phyloP scores from a whole-genome alignment of 2,113 vertebrate species.

The Dryoscopus gambensis region DNA sequence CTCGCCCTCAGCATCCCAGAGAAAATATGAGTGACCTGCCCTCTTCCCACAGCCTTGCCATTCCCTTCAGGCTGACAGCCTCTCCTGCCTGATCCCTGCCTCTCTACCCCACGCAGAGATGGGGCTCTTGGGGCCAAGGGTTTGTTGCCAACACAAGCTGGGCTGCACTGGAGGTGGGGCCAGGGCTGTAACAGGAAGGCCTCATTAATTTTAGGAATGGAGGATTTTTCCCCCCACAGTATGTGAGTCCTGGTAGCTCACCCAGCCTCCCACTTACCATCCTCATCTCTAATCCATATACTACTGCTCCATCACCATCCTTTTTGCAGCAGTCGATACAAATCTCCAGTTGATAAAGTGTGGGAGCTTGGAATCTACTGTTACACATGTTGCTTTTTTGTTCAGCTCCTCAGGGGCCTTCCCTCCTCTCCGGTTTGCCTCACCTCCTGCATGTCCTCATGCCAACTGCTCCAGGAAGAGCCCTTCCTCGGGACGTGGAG shows the following conservation, averaged over 20 bases:
- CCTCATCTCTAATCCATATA: neutral
- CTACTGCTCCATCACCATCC: neutral
- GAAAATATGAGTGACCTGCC: neutral
- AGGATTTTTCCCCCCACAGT: fast-evolving
- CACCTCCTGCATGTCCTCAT: neutral
- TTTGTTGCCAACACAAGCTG: neutral
- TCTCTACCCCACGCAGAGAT: fast-evolving
- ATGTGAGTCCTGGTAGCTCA: neutral
- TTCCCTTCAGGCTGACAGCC: neutral
- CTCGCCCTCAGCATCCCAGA: neutral
- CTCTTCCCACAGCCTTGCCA: fast-evolving
- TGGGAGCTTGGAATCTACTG: neutral
- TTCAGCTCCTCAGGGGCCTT: neutral
- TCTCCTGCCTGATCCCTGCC: neutral
- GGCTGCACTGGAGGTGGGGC: neutral
- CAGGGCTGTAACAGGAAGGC: neutral
- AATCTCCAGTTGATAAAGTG: neutral
- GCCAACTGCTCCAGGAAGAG: neutral
- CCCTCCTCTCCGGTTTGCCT: neutral
- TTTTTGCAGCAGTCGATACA: neutral
- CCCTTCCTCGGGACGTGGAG: fast-evolving
- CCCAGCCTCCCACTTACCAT: neutral
- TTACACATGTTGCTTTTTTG: neutral
- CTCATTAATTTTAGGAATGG: neutral
- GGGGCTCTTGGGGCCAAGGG: fast-evolving